phyloP scores from a whole-genome alignment of 2,888 invertebrate species.

The Pyrocoelia pectoralis region DNA sequence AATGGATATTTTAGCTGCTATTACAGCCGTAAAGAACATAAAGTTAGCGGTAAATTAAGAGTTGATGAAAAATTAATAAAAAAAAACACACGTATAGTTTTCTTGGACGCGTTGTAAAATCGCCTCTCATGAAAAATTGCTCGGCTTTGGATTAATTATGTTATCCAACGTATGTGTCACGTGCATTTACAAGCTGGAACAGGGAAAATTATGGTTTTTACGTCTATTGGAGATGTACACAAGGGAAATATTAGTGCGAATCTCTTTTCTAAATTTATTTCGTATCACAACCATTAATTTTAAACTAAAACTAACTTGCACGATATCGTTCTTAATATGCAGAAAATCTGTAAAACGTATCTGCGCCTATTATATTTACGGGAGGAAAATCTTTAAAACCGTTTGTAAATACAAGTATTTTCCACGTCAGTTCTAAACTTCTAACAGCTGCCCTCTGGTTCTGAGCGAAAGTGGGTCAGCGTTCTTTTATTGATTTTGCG shows the following conservation, averaged over 20 bases:
- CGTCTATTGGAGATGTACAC: conserved; percentile 14
- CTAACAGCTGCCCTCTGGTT: neutral
- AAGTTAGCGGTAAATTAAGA: conserved; percentile 30
- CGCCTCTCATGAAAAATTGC: conserved; percentile 1
- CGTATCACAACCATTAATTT: neutral
- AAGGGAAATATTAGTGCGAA: conserved; percentile 9
- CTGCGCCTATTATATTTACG: neutral
- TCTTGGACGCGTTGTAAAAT: neutral
- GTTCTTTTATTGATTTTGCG: neutral
- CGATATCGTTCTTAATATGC: neutral
- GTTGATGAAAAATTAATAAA: conserved; percentile 30
- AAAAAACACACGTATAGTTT: conserved; percentile 8
- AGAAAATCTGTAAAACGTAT: neutral
- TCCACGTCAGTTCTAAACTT: neutral
- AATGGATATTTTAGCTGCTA: conserved; percentile 22
- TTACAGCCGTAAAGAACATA: conserved; percentile 24
- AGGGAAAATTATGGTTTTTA: conserved; percentile 9
- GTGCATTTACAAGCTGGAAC: conserved; percentile 13
- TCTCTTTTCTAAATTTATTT: conserved; percentile 9
- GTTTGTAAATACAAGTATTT: neutral
- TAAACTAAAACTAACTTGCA: neutral
- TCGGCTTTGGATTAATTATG: conserved; percentile 23
- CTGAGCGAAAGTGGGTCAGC: neutral
- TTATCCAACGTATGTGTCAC: conserved; percentile 23
- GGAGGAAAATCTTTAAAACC: neutral